phyloP scores from a whole-genome alignment of 2,113 vertebrate species.

The Nerophis ophidion region DNA sequence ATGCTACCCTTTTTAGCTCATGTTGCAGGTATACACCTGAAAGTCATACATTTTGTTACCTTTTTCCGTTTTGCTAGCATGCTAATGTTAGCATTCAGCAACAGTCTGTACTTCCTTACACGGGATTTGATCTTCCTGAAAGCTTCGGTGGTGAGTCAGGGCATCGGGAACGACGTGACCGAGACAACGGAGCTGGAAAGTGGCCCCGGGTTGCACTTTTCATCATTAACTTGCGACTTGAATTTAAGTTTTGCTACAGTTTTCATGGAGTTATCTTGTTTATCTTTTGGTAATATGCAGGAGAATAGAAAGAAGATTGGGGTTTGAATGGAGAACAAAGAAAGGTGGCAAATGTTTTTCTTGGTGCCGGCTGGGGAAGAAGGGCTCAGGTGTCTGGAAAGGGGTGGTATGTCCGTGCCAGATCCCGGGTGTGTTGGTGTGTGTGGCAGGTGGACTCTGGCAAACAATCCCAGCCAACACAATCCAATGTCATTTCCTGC shows the following conservation, averaged over 20 bases:
- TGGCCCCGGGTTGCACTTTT: no score
- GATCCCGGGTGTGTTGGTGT: conserved; percentile 42
- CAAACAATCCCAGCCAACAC: conserved; percentile 48
- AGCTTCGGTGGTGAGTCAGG: no score
- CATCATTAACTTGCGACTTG: no score
- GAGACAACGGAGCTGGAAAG: no score
- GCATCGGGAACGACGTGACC: no score
- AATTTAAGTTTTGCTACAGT: background rate
- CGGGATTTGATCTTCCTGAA: no score
- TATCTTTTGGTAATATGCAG: background rate
- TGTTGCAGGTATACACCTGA: no score
- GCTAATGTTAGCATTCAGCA: no score
- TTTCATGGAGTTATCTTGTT: background rate
- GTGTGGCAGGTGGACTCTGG: conserved; percentile 56
- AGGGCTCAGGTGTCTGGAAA: conserved; percentile 46
- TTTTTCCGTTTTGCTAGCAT: no score
- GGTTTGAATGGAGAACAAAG: background rate
- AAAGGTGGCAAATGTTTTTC: conserved; percentile 24
- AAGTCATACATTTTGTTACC: no score
- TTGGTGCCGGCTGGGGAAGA: conserved; percentile 14
- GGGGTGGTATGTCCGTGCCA: conserved; percentile 41
- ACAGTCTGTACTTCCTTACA: no score
- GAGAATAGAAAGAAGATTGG: background rate
- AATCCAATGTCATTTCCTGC: conserved; percentile 49
- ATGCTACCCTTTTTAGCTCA: no score